Conservation (phyloP, 1,140 invertebrate genomes). For the Heliconius hermathena region DNA sequence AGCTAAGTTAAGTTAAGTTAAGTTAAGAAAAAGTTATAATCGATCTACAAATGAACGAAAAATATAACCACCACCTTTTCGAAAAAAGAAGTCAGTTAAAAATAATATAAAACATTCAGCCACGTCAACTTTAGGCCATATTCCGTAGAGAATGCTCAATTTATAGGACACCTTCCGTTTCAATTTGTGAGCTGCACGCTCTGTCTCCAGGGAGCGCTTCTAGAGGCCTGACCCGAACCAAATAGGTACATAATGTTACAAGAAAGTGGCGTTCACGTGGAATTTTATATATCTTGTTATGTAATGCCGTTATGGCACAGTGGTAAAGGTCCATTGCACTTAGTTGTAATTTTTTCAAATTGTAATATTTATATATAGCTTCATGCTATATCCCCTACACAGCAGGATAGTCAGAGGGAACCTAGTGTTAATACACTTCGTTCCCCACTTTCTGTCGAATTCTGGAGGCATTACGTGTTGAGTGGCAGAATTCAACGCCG, state of each 20-base stretch:
- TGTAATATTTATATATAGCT: too few species aligned
- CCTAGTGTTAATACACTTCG: too few species aligned
- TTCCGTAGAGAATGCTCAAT: slow-evolving; percentile 56
- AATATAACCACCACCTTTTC: too few species aligned
- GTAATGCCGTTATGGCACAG: not conserved
- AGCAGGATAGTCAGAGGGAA: too few species aligned
- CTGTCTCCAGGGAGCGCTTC: slow-evolving; percentile 38
- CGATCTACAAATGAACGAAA: too few species aligned
- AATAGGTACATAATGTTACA: slow-evolving; percentile 41
- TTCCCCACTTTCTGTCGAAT: too few species aligned
- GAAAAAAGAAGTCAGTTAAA: not conserved
- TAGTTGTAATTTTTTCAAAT: not conserved
- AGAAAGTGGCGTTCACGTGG: slow-evolving; percentile 3
- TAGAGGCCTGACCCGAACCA: slow-evolving; percentile 36
- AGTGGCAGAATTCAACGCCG: too few species aligned
- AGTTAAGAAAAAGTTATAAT: too few species aligned
- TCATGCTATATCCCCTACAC: too few species aligned
- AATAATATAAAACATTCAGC: slow-evolving; percentile 58
- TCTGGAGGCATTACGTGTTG: too few species aligned
- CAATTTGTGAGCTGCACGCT: slow-evolving; percentile 54
- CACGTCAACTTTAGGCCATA: slow-evolving; percentile 49
- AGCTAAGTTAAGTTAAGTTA: too few species aligned
- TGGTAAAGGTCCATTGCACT: not conserved
- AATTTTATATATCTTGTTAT: slow-evolving; percentile 3
- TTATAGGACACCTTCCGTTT: slow-evolving; percentile 70